Evolutionary conservation across 1,140 invertebrate species (phyloP), one percentile per base, ranked within the genome.

Genomic region (Chionoecetes opilio): DNA sequence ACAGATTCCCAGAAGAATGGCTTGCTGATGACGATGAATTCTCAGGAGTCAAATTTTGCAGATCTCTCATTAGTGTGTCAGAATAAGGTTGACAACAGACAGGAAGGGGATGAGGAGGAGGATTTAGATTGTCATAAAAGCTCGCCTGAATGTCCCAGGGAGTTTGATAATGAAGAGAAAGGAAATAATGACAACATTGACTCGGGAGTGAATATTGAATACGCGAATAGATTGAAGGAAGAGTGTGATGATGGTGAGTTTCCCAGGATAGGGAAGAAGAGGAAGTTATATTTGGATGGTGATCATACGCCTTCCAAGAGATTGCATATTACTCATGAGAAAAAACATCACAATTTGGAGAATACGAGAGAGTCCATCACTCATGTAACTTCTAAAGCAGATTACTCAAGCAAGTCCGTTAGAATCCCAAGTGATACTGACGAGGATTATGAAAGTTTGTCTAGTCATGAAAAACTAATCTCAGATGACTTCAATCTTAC

Each of bases 21-120:
- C 32, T 63, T 95, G 53, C 87, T 95, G n/a, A 92, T 29, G 84
- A 92, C 90, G 37, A 38, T 95, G 90, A 63, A 87, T 75, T 95
- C 84, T 46, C 31, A 82, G 6, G 90, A 87, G 35, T 92, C 87
- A 32, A 26, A 88, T 26, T 14, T 32, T 11, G n/a, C 26, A 11
- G 17, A 6, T 87, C 26, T 41, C 21, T 53, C 32, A 82, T 31
- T 26, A 35, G 17, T 14, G 21, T 37, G 21, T 35, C 63, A 82
- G 14, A 34, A 84, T 38, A 82, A 82, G 34, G 26, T 38, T n/a
- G 29, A 89, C 31, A 89, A 31, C 41, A 9, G 21, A 21, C 17
- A 6, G 35, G 41, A 89, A 29, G 21, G 2, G 8, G 21, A 53
- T 3, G 21, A 53, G 26, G 8, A n/a, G 26, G 63, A n/a, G 26